Evolutionary conservation across 2,888 invertebrate genomes (phyloP).

Genomic region (Agonum fuliginosum): DNA sequence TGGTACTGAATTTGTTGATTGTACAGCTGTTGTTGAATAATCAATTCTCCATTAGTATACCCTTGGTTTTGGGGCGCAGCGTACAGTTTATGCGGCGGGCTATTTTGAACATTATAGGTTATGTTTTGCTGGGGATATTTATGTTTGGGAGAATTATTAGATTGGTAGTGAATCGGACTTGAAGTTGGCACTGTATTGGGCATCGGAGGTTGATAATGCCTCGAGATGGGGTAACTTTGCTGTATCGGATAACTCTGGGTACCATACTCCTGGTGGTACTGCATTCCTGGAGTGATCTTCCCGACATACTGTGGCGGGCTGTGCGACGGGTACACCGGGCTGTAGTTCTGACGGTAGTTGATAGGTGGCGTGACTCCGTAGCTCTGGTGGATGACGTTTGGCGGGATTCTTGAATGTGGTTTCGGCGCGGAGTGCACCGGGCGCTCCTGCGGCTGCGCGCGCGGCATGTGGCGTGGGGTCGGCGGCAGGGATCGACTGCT

Average conservation of each 20-base stretch:
- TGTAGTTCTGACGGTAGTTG: constrained; percentile 59
- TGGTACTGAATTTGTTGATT: constrained; percentile 67
- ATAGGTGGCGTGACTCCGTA: constrained; percentile 69
- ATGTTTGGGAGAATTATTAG: constrained; percentile 68
- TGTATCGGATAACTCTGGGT: constrained; percentile 68
- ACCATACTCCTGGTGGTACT: constrained; percentile 70
- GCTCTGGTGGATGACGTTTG: constrained; percentile 49
- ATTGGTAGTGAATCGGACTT: constrained; percentile 51
- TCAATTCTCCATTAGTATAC: constrained; percentile 69
- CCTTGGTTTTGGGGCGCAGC: constrained; percentile 63
- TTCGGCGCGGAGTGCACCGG: constrained; percentile 50
- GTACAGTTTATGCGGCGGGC: constrained; percentile 66
- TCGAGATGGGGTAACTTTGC: constrained; percentile 65
- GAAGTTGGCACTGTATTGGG: constrained; percentile 66
- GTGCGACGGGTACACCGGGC: constrained; percentile 53
- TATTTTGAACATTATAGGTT: constrained; percentile 57
- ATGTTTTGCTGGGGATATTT: constrained; percentile 61
- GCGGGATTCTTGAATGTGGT: constrained; percentile 40
- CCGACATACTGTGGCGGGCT: constrained; percentile 58
- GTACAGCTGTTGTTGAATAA: constrained; percentile 69
- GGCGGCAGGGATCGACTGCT: constrained; percentile 75
- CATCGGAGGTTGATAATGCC: constrained; percentile 65
- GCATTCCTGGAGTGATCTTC: constrained; percentile 68
- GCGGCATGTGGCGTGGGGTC: constrained; percentile 69
- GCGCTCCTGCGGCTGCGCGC: constrained; percentile 19